Percentiles rank a stretch among this genome's conserved stretches.
phyloP scores from a whole-genome alignment of 1,140 invertebrate species.

The Hyles euphorbiae region DNA sequence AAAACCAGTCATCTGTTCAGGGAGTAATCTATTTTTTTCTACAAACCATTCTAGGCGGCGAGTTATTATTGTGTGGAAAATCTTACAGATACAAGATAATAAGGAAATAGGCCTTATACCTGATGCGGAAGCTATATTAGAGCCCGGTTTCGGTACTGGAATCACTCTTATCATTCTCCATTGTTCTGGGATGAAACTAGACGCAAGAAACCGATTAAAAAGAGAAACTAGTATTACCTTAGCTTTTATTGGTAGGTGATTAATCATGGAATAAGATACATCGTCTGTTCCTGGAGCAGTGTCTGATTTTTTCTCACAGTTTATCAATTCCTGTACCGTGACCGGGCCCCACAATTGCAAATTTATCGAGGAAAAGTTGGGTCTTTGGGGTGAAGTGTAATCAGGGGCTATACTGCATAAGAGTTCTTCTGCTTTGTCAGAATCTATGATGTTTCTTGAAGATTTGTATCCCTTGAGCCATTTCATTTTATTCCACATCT shows the following conservation, averaged over 20 bases:
- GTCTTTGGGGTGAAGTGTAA: background rate
- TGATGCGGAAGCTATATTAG: no score
- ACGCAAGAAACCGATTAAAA: conserved; percentile 16
- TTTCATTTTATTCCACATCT: conserved; percentile 30
- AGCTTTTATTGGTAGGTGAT: conserved; percentile 18
- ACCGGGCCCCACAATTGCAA: conserved; percentile 12
- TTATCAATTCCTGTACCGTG: conserved; percentile 21
- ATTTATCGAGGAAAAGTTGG: conserved; percentile 3
- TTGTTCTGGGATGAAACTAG: conserved; percentile 9
- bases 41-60: no score
- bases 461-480: conserved; percentile 23
- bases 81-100: no score
- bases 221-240: conserved; percentile 16
- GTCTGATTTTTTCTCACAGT: conserved; percentile 29
- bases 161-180: conserved; percentile 18
- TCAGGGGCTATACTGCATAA: conserved; percentile 10
- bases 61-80: no score
- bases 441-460: no score
- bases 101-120: conserved; percentile 28
- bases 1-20: no score
- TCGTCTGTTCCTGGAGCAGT: conserved; percentile 26
- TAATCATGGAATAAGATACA: conserved; percentile 34
- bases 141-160: conserved; percentile 15
- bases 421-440: conserved; percentile 16
- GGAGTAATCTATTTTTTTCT: no score